These are phyloP conservation scores for Dynastes grantii DNA, from an alignment of 2,888 invertebrate species.

Conservation along the genomic window DNA sequence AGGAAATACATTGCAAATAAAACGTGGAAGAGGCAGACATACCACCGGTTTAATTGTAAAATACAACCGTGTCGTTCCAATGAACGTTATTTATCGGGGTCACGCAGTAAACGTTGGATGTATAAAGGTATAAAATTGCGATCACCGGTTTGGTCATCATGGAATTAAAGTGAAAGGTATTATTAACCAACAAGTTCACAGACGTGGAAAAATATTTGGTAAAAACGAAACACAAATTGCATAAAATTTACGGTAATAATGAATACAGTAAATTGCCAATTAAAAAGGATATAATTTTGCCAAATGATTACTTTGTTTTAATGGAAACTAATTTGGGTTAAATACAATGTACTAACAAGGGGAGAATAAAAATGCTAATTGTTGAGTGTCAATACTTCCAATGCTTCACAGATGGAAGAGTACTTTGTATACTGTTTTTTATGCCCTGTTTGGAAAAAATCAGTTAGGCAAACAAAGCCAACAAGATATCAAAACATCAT, in stretches of 20 bases:
- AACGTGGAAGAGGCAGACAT: constrained; percentile 32
- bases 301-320: too few species aligned
- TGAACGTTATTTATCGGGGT: constrained; percentile 42
- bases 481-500: too few species aligned
- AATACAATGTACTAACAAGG: too few species aligned
- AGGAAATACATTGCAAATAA: constrained; percentile 22
- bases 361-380: too few species aligned
- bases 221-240: neutral
- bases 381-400: too few species aligned
- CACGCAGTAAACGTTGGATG: constrained; percentile 2
- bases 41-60: constrained; percentile 40
- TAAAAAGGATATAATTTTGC: too few species aligned
- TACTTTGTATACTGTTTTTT: too few species aligned
- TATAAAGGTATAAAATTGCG: constrained; percentile 19
- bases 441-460: too few species aligned
- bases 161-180: constrained; percentile 30
- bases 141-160: constrained; percentile 21
- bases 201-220: neutral
- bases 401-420: too few species aligned
- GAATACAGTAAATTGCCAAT: too few species aligned
- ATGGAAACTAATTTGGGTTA: too few species aligned
- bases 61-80: constrained; percentile 33
- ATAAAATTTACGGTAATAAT: neutral
- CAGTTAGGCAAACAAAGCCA: too few species aligned
- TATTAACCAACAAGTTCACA: constrained; percentile 5